phyloP scores from a whole-genome alignment of 1,140 invertebrate species.

The Drosophila oshimai region DNA sequence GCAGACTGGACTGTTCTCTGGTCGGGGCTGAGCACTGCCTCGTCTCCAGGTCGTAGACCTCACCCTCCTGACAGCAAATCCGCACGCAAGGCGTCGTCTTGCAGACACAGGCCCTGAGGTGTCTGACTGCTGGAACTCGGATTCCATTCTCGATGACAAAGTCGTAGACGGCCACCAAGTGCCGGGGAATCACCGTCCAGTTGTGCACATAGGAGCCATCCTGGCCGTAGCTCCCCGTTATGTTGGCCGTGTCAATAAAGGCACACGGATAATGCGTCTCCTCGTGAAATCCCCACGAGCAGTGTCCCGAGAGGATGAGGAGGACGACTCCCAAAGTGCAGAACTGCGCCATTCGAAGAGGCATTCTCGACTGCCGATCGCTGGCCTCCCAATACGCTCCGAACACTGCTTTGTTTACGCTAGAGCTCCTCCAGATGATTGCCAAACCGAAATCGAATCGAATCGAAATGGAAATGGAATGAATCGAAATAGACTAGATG shows the following conservation, averaged over 20 bases:
- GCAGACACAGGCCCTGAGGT: constrained; percentile 70
- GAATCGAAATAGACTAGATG: constrained; percentile 7
- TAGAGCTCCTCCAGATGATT: constrained; percentile 28
- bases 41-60: constrained; percentile 49
- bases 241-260: constrained; percentile 76
- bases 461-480: constrained; percentile 4
- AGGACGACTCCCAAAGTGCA: constrained; percentile 2
- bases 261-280: constrained; percentile 70
- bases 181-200: constrained; percentile 55
- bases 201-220: constrained; percentile 53
- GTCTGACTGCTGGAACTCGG: constrained; percentile 41
- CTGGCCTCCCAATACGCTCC: background rate
- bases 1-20: background rate
- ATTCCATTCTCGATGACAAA: constrained; percentile 71
- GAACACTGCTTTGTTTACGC: constrained; percentile 40
- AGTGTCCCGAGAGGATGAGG: background rate
- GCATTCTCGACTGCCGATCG: constrained; percentile 10
- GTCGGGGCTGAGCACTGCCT: constrained; percentile 9
- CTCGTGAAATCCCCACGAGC: constrained; percentile 34
- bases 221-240: constrained; percentile 54
- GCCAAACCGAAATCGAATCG: constrained; percentile 23
- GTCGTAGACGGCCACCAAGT: constrained; percentile 66
- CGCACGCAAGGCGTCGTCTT: constrained; percentile 62
- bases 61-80: constrained; percentile 60
- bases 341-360: constrained; percentile 39